These are phyloP conservation scores for Scaeva pyrastri DNA, from an alignment of 2,888 invertebrate genomes.

Conservation along the genomic window DNA sequence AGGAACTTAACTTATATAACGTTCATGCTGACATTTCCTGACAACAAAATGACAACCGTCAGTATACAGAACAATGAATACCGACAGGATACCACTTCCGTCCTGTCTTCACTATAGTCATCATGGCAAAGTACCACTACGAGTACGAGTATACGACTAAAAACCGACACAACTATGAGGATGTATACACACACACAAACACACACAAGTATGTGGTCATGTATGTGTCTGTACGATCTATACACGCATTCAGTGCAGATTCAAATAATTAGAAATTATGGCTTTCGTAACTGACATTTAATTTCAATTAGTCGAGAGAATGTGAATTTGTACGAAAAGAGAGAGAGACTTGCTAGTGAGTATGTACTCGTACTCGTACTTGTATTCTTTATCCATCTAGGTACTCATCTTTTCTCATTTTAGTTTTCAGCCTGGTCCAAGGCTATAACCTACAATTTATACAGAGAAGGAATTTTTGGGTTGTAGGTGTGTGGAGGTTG, in stretches of 20 bases:
- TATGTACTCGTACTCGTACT: neutral
- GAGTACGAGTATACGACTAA: conserved; percentile 8
- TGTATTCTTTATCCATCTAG: neutral
- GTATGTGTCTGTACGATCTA: too few species aligned
- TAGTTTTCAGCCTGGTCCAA: too few species aligned
- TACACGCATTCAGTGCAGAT: neutral
- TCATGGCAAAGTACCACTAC: conserved; percentile 1
- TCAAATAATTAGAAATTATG: conserved; percentile 69
- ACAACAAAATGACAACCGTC: conserved; percentile 45
- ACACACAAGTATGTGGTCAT: too few species aligned
- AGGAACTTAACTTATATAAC: neutral
- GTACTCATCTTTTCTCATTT: neutral
- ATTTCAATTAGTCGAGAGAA: conserved; percentile 64
- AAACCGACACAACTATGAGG: too few species aligned
- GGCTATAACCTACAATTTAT: neutral
- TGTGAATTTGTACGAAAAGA: neutral
- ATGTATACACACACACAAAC: neutral
- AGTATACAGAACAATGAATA: conserved; percentile 4
- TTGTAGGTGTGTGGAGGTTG: neutral
- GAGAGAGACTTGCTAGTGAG: neutral
- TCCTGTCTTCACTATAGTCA: conserved; percentile 32
- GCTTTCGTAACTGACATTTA: conserved; percentile 68
- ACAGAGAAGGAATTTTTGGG: neutral
- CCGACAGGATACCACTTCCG: conserved; percentile 53
- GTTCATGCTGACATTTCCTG: conserved; percentile 52